Conservation (phyloP, 2,888 invertebrate species). For the Napeogenes sylphis region DNA sequence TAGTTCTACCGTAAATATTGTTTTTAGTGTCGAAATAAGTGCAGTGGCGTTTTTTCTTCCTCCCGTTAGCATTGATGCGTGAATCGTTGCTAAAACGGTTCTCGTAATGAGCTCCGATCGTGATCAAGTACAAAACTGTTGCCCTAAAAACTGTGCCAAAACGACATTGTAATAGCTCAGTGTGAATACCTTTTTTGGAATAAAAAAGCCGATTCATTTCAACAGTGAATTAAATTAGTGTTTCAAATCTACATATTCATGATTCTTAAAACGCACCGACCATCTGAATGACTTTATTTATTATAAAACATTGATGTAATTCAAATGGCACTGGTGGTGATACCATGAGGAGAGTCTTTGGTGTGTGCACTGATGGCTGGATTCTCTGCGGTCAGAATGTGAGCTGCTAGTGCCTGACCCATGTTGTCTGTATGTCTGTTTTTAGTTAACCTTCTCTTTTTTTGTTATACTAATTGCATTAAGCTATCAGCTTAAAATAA, state of each 20-base stretch:
- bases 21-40: constrained; percentile 61
- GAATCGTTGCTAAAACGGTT: constrained; percentile 42
- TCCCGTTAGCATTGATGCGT: constrained; percentile 37
- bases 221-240: constrained; percentile 15
- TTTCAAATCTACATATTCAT: too few species aligned
- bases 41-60: constrained; percentile 41
- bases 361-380: constrained; percentile 76
- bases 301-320: not conserved
- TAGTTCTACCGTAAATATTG: constrained; percentile 71
- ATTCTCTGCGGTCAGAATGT: constrained; percentile 75
- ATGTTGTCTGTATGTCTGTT: constrained; percentile 75
- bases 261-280: too few species aligned
- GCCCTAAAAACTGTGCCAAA: constrained; percentile 51
- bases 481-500: not conserved
- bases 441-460: constrained; percentile 33
- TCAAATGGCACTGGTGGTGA: constrained; percentile 49
- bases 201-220: not conserved
- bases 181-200: not conserved
- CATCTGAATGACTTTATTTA: not conserved
- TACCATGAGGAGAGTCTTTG: constrained; percentile 75
- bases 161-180: constrained; percentile 19
- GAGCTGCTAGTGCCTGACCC: constrained; percentile 63
- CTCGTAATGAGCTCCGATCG: constrained; percentile 40
- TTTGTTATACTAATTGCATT: constrained; percentile 8
- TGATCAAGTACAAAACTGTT: constrained; percentile 23